Base-by-base conservation (phyloP, 1,140 invertebrate species). In the Oreohelix idahoensis region DNA sequence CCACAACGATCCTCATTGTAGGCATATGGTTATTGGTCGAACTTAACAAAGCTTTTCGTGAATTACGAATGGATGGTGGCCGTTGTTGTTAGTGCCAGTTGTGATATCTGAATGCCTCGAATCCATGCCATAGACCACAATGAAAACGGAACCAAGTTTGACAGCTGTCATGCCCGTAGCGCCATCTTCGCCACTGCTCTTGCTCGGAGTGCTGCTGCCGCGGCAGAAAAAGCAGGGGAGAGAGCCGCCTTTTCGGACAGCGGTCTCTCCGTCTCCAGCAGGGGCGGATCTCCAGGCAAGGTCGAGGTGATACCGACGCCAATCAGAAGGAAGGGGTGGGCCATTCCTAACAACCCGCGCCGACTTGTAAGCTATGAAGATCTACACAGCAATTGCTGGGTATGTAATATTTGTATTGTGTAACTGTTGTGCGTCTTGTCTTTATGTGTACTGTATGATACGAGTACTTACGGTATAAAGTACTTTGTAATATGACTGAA, bases 361-460 rank as follows among this genome's bases (percentile, higher is more conserved):
- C 71, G 88, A 11, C 23, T 49, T 20, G 66, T 88, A 23, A 73
- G 83, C 32, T 89, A 89, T 82, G 86, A 87, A 0, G 35, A 84
- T 4, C 63, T 86, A 69, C 69, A 84, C 74, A 75, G 82, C 20
- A 70, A 84, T 29, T 89, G 88, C 53, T 89, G 88, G 88, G 88
- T 89, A 86, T 13, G 88, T 88, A 58, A 15, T 45, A n/a, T n/a
- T n/a, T n/a, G n/a, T n/a, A n/a, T n/a, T 49, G 17, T 49, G 45
- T 8, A 17, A 49, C 10, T 49, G 45, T 49, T 49, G 45, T 49
- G 8, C 45, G 45, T 17, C 17, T 49, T 11, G 45, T n/a, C n/a
- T n/a, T n/a, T n/a, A n/a, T n/a, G n/a, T n/a, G n/a, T n/a, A n/a
- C n/a, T n/a, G n/a, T n/a, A n/a, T n/a, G n/a, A n/a, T n/a, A n/a